A percentile compares a stretch with the other conserved stretches of the same genome.
Conservation (phyloP, 2,113 vertebrate genomes). For the Onychostruthus taczanowskii region DNA sequence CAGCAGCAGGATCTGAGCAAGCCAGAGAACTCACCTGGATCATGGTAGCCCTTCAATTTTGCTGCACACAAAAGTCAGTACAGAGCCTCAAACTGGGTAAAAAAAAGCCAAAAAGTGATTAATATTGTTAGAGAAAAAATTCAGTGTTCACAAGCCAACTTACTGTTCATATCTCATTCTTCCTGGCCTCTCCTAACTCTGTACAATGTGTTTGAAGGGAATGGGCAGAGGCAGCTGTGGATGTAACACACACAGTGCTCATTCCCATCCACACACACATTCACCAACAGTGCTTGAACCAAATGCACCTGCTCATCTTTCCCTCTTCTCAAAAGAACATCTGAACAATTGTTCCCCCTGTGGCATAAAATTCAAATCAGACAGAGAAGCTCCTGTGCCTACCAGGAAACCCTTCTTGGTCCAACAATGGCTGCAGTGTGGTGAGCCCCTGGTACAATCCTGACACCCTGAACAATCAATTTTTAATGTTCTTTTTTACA, state of each 20-base stretch:
- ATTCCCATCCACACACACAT: background rate
- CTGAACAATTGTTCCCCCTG: background rate
- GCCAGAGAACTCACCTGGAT: background rate
- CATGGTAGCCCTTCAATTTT: background rate
- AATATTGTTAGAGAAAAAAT: background rate
- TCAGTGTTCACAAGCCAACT: background rate
- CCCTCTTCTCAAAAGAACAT: no score
- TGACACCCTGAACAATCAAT: no score
- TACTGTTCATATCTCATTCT: no score
- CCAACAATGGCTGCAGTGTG: background rate
- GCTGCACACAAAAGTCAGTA: background rate
- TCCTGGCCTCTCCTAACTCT: background rate
- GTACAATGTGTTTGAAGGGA: fast-evolving
- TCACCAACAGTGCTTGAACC: background rate
- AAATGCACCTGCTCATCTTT: background rate
- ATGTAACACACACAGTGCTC: background rate
- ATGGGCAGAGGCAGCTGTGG: background rate
- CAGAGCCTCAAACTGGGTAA: background rate
- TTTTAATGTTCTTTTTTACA: background rate
- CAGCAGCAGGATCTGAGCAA: background rate
- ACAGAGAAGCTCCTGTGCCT: background rate
- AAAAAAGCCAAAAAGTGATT: background rate
- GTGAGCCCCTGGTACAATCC: background rate
- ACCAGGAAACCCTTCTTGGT: background rate
- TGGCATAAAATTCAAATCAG: background rate